These are phyloP conservation scores for Ischnura elegans DNA, from an alignment of 2,888 invertebrate genomes.

Conservation along the genomic window DNA sequence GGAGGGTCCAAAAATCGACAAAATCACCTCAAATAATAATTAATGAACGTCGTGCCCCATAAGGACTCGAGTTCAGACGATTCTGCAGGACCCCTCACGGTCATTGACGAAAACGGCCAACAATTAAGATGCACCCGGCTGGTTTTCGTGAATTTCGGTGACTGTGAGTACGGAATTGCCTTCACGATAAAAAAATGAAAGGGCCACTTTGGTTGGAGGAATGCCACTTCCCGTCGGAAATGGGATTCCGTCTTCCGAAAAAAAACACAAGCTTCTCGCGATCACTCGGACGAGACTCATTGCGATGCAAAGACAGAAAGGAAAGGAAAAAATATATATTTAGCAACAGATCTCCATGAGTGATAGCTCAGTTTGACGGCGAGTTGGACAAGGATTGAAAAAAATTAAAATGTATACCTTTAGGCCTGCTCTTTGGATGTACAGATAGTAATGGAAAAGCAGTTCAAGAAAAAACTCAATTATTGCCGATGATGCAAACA, in stretches of 20 bases:
- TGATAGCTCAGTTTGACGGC: background rate
- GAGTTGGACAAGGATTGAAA: too few relatives aligned
- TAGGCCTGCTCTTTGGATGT: too few relatives aligned
- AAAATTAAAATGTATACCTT: too few relatives aligned
- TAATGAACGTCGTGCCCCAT: too few relatives aligned
- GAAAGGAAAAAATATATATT: too few relatives aligned
- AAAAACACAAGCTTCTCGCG: background rate
- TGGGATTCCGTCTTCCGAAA: background rate
- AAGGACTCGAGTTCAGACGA: too few relatives aligned
- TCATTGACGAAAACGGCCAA: background rate
- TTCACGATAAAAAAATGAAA: background rate
- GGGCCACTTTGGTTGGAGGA: background rate
- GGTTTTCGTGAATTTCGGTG: background rate
- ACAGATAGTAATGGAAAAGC: too few relatives aligned
- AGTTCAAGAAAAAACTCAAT: too few relatives aligned
- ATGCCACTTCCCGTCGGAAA: background rate
- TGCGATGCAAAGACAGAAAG: background rate
- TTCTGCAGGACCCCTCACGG: too few relatives aligned
- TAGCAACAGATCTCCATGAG: background rate
- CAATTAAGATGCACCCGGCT: slow-evolving; percentile 8
- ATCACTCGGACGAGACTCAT: background rate
- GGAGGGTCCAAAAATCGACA: too few relatives aligned
- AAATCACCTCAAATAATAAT: too few relatives aligned
- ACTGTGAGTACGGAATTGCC: background rate
- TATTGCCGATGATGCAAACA: too few relatives aligned